Evolutionary conservation across 2,113 vertebrate species (phyloP), one percentile per base, ranked within the genome.

Genomic region (Tautogolabrus adspersus): DNA sequence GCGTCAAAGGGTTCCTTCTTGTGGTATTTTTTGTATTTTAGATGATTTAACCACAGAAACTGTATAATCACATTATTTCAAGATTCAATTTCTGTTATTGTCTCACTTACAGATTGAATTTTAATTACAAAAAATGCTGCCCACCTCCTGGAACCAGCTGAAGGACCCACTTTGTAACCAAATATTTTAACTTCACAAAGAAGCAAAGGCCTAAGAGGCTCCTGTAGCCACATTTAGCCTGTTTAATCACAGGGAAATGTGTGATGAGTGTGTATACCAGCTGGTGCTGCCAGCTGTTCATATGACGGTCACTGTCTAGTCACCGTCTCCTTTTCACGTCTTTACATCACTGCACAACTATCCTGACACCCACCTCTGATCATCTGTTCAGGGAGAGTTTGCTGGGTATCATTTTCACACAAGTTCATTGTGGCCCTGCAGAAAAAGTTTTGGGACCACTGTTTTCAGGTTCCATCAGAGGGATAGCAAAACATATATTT

Each of bases 321-420:
- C 56, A 57, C 26, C 40, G 2, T 54, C 56, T 67, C 57, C 8
- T 8, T 61, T 51, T 4, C 46, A 30, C 26, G 16, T 37, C 26
- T 58, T 62, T 54, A 51, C 76, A 52, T 79, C 75, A 83, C 3
- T 13, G 8, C 59, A 16, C 54, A 80, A 21, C 12, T 66, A 47
- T 76, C 57, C 55, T 3, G 55, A 6, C 38, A 9, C 81, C 65
- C 55, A 2, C 47, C 15, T 75, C 52, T 19, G 5, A 15, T 73
- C 18, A 54, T 74, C 46, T 19, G 12, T 16, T 18, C 40, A 19
- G 26, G 54, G n/a, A 46, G 60, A 55, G 49, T 62, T n/a, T 23
- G 7, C 44, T 23, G 9, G 23, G 22, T 15, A 7, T 54, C 47
- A 44, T 10, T n/a, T 44, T 42, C 70, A 54, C 30, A 52, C 21